Evolutionary conservation across 2,113 vertebrate genomes (phyloP), one percentile per base, ranked within the genome.

Genomic region (Zeus faber): DNA sequence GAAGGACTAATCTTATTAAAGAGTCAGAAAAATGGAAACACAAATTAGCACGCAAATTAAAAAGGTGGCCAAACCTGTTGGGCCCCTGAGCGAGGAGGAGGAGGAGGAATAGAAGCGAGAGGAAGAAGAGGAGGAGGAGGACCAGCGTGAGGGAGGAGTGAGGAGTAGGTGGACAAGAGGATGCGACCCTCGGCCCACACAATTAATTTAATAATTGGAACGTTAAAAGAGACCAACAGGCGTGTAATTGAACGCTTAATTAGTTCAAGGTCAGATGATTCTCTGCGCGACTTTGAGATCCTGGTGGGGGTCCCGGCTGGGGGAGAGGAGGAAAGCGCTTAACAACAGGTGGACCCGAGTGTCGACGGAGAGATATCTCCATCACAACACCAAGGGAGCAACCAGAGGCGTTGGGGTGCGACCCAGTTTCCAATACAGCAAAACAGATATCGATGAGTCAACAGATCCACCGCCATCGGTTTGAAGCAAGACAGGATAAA

Each of bases 161-260:
- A 56, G 50, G 65, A 64, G 77, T 76, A 82, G 81, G 77, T 78
- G 76, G 77, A 83, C 79, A 84, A 74, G 76, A 75, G 39, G 76
- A 79, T 20, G 70, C 70, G 70, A 72, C 72, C 62, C 79, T 60
- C 74, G 66, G 67, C 67, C 72, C 72, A 78, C 73, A 73, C 82
- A 84, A 77, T 85, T 87, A 81, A 88, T 83, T 66, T 47, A 87
- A 87, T 89, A 85, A 88, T 83, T 81, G 77, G 69, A 60, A 74
- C 79, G 86, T 87, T 89, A 88, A 80, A 77, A 84, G 68, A 56
- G 74, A 73, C 86, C 80, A 85, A 88, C 84, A 84, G 85, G 80
- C 84, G 81, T 90, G 80, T 87, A 90, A 87, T 91, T 85, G 81
- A 83, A 77, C 73, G 62, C 49, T 67, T 85, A 88, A 85, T 86